Conservation (phyloP, 2,113 vertebrate species). For the Coptodon bakossiorum region DNA sequence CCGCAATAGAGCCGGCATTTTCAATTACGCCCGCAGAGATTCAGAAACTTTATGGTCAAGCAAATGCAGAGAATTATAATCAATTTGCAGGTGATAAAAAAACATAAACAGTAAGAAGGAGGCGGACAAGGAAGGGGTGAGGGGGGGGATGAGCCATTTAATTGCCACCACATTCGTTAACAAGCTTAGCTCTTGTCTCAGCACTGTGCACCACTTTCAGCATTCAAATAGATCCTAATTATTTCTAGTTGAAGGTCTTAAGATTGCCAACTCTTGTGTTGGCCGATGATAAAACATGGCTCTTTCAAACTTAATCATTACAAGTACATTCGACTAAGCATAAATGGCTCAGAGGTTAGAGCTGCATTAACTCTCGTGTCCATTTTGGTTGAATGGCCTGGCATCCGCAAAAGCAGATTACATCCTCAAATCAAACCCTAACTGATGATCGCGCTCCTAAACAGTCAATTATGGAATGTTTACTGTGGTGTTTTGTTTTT, state of each 20-base stretch:
- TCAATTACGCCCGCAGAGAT: slow-evolving; percentile 43
- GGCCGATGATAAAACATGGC: slow-evolving; percentile 70
- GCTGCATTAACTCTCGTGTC: slow-evolving; percentile 66
- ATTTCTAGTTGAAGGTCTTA: slow-evolving; percentile 75
- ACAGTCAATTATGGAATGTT: slow-evolving; percentile 79
- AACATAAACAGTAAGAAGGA: slow-evolving; percentile 40
- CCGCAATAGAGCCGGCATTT: slow-evolving; percentile 9
- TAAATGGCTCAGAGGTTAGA: slow-evolving; percentile 70
- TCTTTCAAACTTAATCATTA: slow-evolving; percentile 75
- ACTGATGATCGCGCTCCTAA: slow-evolving; percentile 71
- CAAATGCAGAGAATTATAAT: slow-evolving; percentile 57
- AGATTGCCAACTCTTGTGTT: slow-evolving; percentile 76
- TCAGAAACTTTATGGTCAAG: slow-evolving; percentile 56
- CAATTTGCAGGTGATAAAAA: slow-evolving; percentile 74
- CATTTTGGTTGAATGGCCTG: slow-evolving; percentile 63
- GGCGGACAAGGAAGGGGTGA: neutral
- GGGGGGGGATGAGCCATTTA: slow-evolving; percentile 58
- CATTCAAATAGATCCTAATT: slow-evolving; percentile 80
- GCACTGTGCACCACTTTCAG: slow-evolving; percentile 63
- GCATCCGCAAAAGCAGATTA: slow-evolving; percentile 72
- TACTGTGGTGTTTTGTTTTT: slow-evolving; percentile 39
- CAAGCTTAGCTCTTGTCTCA: slow-evolving; percentile 71
- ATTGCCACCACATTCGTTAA: slow-evolving; percentile 73
- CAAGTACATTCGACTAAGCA: slow-evolving; percentile 67
- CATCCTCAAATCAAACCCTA: slow-evolving; percentile 69